These are phyloP conservation scores for Apostichopus californicus DNA, from an alignment of 35 echinoderm and acorn worm species.

Conservation along the genomic window DNA sequence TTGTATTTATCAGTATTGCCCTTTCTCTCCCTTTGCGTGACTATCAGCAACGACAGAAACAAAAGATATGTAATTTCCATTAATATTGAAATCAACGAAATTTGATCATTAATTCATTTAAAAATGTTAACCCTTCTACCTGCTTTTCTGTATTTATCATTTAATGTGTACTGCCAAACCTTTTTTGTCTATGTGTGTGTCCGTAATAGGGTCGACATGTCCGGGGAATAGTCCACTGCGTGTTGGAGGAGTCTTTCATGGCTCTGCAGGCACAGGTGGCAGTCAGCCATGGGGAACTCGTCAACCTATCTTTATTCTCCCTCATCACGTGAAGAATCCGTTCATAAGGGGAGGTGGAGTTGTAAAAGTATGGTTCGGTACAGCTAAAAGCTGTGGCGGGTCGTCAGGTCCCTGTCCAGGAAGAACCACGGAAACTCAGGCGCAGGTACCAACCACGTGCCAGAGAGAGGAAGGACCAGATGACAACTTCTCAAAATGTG, in stretches of 20 bases:
- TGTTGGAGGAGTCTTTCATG: background rate
- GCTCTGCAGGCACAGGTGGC: background rate
- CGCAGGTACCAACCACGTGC: background rate
- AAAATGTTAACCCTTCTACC: too few relatives aligned
- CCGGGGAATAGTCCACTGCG: background rate
- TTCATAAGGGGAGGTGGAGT: slow-evolving; percentile 6
- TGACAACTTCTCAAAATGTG: background rate
- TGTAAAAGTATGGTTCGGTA: background rate
- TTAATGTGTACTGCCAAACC: too few relatives aligned
- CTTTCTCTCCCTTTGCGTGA: too few relatives aligned
- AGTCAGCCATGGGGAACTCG: background rate
- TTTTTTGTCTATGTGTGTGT: too few relatives aligned
- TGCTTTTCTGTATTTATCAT: too few relatives aligned
- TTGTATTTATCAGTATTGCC: too few relatives aligned
- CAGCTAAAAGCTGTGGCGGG: background rate
- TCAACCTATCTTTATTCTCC: background rate
- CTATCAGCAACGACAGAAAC: too few relatives aligned
- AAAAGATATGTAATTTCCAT: too few relatives aligned
- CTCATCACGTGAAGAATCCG: background rate
- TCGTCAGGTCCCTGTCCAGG: background rate
- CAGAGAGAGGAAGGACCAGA: background rate
- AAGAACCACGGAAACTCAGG: background rate
- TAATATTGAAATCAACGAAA: too few relatives aligned
- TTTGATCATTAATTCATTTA: too few relatives aligned
- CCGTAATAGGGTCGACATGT: background rate